Percentiles rank a stretch among this genome's conserved stretches.
phyloP scores from a whole-genome alignment of 64 coral and sea anemone genomes.

The Dendronephthya gigantea region DNA sequence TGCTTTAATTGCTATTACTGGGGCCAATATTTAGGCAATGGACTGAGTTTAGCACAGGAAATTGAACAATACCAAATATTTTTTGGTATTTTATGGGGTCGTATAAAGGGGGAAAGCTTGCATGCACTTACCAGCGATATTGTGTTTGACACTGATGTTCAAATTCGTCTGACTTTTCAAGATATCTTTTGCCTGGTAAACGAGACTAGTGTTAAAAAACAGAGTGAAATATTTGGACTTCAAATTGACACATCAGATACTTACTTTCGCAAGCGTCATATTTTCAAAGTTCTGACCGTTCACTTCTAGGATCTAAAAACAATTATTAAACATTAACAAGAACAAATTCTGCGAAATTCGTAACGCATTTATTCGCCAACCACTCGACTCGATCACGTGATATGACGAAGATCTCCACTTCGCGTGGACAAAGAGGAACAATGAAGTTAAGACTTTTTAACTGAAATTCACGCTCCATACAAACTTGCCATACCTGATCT shows the following conservation, averaged over 20 bases:
- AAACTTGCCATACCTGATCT: slow-evolving; percentile 30
- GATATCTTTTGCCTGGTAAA: slow-evolving; percentile 39
- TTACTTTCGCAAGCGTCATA: slow-evolving; percentile 40
- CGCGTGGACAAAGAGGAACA: too few species aligned
- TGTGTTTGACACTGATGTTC: slow-evolving; percentile 49
- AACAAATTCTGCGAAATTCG: too few species aligned
- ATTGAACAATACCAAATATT: neutral
- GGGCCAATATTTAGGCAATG: too few species aligned
- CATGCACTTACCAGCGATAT: slow-evolving; percentile 51
- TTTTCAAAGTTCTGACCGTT: slow-evolving; percentile 55
- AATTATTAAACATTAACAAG: neutral
- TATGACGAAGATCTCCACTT: too few species aligned
- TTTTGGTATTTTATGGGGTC: neutral
- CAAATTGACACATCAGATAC: neutral
- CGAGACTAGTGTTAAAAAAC: neutral
- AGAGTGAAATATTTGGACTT: neutral
- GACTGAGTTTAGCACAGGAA: too few species aligned
- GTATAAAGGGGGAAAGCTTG: too few species aligned
- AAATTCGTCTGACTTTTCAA: slow-evolving; percentile 32
- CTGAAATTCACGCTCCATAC: too few species aligned
- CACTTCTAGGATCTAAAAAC: slow-evolving; percentile 43
- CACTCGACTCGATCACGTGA: too few species aligned
- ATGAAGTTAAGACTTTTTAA: too few species aligned
- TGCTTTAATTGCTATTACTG: too few species aligned
- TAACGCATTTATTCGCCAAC: too few species aligned